Percentiles rank a stretch among this genome's conserved stretches.
Evolutionary conservation across 2,888 invertebrate species (phyloP).

Genomic region (Drosophila cognata): DNA sequence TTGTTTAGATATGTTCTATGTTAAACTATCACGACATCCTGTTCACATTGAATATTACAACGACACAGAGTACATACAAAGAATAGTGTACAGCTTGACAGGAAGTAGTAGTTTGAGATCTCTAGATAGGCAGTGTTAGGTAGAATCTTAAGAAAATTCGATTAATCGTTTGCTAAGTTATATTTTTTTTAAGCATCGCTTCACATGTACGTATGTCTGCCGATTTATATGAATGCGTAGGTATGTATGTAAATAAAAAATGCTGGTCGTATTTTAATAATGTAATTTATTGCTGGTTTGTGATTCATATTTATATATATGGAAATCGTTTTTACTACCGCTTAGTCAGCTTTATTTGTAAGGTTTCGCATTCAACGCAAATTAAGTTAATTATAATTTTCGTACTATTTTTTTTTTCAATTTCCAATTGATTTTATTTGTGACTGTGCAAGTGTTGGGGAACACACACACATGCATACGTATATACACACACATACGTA

Average conservation of each 20-base stretch:
- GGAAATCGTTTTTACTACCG: neutral
- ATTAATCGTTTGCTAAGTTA: neutral
- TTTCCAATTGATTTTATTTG: constrained; percentile 52
- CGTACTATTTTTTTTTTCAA: constrained; percentile 15
- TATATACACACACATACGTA: constrained; percentile 12
- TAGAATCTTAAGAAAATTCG: constrained; percentile 6
- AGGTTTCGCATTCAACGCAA: constrained; percentile 8
- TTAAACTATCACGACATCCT: constrained; percentile 14
- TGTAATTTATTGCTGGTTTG: constrained; percentile 14
- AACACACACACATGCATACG: constrained; percentile 23
- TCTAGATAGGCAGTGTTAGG: constrained; percentile 22
- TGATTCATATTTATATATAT: constrained; percentile 14
- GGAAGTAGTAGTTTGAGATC: constrained; percentile 22
- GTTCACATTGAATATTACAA: constrained; percentile 38
- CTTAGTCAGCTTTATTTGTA: neutral
- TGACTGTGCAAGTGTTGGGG: constrained; percentile 16
- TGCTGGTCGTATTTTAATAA: neutral
- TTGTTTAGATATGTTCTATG: constrained; percentile 36
- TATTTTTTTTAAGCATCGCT: constrained; percentile 11
- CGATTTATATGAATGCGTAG: constrained; percentile 4
- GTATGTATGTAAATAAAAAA: constrained; percentile 19
- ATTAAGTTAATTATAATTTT: constrained; percentile 13
- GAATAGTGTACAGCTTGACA: constrained; percentile 40
- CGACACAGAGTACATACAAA: constrained; percentile 39
- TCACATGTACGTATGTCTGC: constrained; percentile 8